phyloP scores from a whole-genome alignment of 2,797 vertebrate species.

The Holocentrus rufus region DNA sequence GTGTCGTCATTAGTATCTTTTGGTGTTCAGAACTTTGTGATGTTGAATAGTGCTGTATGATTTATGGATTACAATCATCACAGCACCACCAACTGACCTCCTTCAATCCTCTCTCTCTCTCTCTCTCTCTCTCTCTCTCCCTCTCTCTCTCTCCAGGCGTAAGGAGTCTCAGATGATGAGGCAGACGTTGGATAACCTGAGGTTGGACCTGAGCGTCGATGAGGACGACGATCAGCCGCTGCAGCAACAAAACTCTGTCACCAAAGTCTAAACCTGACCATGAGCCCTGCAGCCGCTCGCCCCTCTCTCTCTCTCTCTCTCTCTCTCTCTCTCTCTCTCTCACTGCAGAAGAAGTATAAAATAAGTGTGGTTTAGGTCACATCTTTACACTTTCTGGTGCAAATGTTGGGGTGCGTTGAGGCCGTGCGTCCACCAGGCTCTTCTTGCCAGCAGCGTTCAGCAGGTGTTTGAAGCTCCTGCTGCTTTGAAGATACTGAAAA shows the following conservation, averaged over 20 bases:
- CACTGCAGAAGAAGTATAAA: not conserved
- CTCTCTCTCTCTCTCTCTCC: not conserved
- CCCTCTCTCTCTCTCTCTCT: no score
- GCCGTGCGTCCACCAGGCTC: no score
- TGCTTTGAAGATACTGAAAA: no score
- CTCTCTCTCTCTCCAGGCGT: slow-evolving; percentile 65
- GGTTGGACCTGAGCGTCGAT: slow-evolving; percentile 76
- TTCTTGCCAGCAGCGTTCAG: no score
- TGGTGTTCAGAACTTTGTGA: no score
- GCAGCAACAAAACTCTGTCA: slow-evolving; percentile 19
- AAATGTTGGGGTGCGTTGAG: no score
- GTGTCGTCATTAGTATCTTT: no score
- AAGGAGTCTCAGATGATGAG: slow-evolving; percentile 76
- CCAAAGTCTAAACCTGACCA: slow-evolving; percentile 54
- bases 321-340: no score
- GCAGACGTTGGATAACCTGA: slow-evolving; percentile 80
- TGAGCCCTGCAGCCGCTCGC: not conserved
- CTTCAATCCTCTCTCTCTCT: not conserved
- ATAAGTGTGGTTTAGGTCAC: not conserved
- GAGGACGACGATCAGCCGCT: slow-evolving; percentile 50
- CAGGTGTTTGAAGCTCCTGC: no score
- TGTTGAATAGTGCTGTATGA: no score
- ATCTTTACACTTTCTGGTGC: not conserved
- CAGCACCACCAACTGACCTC: no score
- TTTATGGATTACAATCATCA: no score